Evolutionary conservation across 2,113 vertebrate genomes (phyloP), one percentile per base, ranked within the genome.

Genomic region (Rhabdornis inornatus): DNA sequence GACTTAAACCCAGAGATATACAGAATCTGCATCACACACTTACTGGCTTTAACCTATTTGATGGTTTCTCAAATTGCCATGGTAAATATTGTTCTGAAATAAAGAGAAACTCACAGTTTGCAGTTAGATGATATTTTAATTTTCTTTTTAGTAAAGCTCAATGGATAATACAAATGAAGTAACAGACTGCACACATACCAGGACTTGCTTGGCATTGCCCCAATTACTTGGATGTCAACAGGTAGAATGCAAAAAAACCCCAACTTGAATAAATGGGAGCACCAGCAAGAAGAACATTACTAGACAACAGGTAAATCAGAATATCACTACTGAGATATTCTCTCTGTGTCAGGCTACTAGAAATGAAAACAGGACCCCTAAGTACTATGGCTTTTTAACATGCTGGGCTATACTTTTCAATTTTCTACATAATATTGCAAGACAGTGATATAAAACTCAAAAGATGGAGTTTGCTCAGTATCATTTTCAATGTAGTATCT

Each of bases 141-240:
- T 37, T 66, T 57, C 39, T 84, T 94, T 90, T 64, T 19, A 69
- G 27, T 49, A 83, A 90, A 92, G 12, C 9, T 69, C 52, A 47
- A 24, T 49, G n/a, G 68, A 78, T 50, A 76, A 59, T 23, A 63
- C 15, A 82, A 81, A 84, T 14, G 2, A 75, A 76, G 42, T 42
- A 83, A 10, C 47, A 82, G n/a, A 89, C 53, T 69, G 27, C 40
- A 80, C 37, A 74, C 20, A 33, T 44, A 89, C 7, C n/a, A 75
- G 31, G 47, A 72, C 22, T 1, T 83, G 52, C 21, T 93, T 85
- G 74, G 63, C 77, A 89, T 31, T 83, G 33, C 17, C 55, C 17
- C 70, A 85, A 27, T 91, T 89, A 49, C 68, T 91, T 92, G 24
- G 63, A 81, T 78, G 91, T 77, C 83, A 95, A 83, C 76, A 89